A percentile compares a stretch with the other conserved stretches of the same genome.
phyloP scores from a whole-genome alignment of 2,888 invertebrate species.

The Lasioglossum figueresi region DNA sequence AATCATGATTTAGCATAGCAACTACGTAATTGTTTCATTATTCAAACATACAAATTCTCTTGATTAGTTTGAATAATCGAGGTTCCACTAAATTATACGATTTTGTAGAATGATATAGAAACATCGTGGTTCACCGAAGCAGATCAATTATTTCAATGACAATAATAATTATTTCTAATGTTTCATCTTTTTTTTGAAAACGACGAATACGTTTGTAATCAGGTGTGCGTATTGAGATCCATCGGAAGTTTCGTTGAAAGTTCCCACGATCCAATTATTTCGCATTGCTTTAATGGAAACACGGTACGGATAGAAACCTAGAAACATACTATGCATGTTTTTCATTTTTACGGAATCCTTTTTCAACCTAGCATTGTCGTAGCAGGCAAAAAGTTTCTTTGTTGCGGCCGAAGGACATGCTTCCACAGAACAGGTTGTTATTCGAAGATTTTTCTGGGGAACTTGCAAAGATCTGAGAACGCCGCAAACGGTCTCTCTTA shows the following conservation, averaged over 20 bases:
- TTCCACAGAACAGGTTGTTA: conserved; percentile 41
- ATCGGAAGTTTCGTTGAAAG: background rate
- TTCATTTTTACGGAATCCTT: background rate
- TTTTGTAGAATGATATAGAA: background rate
- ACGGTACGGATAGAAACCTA: background rate
- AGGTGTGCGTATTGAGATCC: background rate
- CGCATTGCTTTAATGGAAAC: background rate
- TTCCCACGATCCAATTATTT: conserved; percentile 15
- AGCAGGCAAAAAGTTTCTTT: conserved; percentile 30
- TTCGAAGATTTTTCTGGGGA: conserved; percentile 46
- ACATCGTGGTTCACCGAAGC: background rate
- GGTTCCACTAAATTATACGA: background rate
- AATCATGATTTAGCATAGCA: background rate
- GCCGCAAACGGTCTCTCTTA: conserved; percentile 37
- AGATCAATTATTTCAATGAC: background rate
- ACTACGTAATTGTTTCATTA: background rate
- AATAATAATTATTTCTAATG: background rate
- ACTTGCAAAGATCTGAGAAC: conserved; percentile 41
- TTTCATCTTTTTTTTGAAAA: background rate
- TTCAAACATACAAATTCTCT: background rate
- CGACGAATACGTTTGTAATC: background rate
- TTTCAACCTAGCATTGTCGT: background rate
- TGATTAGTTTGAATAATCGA: too few relatives aligned
- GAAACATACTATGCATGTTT: background rate
- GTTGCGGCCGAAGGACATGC: conserved; percentile 33